These are phyloP conservation scores for Rotaria macrura DNA, from an alignment of 2,888 invertebrate species.

Conservation along the genomic window DNA sequence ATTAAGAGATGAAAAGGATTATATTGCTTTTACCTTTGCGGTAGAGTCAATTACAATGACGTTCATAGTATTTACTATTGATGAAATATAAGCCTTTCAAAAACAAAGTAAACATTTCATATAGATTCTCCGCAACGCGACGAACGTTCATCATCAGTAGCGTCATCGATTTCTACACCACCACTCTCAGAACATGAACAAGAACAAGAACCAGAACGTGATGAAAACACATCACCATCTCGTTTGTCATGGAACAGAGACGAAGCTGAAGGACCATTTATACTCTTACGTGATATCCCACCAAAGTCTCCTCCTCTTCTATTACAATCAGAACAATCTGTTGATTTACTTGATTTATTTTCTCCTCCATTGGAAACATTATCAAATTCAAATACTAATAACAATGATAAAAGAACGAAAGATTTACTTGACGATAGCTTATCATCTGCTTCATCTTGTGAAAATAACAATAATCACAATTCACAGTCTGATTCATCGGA, in stretches of 20 bases:
- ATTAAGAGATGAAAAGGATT: neutral
- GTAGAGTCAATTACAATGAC: neutral
- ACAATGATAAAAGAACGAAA: neutral
- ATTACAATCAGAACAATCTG: neutral
- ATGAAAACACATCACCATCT: neutral
- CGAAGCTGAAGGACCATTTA: neutral
- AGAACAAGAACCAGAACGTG: neutral
- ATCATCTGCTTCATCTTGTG: neutral
- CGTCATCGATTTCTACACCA: constrained; percentile 14
- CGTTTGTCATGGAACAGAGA: neutral
- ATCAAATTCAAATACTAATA: neutral
- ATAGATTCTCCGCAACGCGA: neutral
- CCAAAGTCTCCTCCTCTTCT: neutral
- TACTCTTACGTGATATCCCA: neutral
- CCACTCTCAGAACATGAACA: neutral
- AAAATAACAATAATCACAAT: neutral
- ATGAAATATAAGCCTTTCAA: neutral
- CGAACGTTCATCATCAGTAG: neutral
- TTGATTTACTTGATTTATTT: neutral
- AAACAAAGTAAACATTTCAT: neutral
- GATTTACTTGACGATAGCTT: neutral
- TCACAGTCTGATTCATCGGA: neutral
- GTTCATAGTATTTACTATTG: neutral
- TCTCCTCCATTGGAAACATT: neutral
- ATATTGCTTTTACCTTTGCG: neutral